Base-by-base conservation (phyloP, 2,113 vertebrate species). In the Maccullochella peelii region DNA sequence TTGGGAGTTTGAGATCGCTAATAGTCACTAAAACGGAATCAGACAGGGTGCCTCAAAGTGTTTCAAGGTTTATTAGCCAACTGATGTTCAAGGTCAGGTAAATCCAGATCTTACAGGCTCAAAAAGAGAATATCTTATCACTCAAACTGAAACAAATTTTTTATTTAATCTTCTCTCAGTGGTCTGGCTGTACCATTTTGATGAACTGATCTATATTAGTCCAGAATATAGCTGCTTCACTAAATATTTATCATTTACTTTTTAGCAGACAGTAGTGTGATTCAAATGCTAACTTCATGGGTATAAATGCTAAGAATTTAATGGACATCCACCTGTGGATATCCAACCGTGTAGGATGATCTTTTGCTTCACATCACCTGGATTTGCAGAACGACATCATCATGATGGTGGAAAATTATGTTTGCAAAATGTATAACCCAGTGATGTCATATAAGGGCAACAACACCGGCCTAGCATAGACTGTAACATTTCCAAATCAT, bases 161-260 rank as follows among this genome's bases (percentile, higher is more conserved):
- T 38, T 52, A 18, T 14, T 44, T 36, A 8, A 50, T 50, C 14
- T 50, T n/a, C 40, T 61, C 14, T 50, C 40, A 49, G 14, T 50
- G 49, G 21, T 49, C 21, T 38, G 6, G 25, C 20, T 30, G 14
- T 8, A 1, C 10, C 38, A 59, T 21, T 49, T 40, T 76, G 8
- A n/a, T 12, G 18, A 66, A 42, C 10, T 55, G 16, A 58, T 30
- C 15, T 36, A 50, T 40, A n/a, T 54, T 42, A 18, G 12, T 27
- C 36, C 2, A 52, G 12, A 69, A n/a, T 73, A 7, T 20, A 40
- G 6, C 8, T 18, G 1, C 40, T 20, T 38, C 36, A 57, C 25
- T 44, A 67, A 47, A 63, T 16, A 62, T 69, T 16, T 50, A 50
- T 58, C 8, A 55, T 62, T 69, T 68, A 40, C 14, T 58, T 52